Evolutionary conservation across 35 echinoderm and acorn worm species (phyloP), one percentile per base, ranked within the genome.

Genomic region (Hemicentrotus pulcherrimus): DNA sequence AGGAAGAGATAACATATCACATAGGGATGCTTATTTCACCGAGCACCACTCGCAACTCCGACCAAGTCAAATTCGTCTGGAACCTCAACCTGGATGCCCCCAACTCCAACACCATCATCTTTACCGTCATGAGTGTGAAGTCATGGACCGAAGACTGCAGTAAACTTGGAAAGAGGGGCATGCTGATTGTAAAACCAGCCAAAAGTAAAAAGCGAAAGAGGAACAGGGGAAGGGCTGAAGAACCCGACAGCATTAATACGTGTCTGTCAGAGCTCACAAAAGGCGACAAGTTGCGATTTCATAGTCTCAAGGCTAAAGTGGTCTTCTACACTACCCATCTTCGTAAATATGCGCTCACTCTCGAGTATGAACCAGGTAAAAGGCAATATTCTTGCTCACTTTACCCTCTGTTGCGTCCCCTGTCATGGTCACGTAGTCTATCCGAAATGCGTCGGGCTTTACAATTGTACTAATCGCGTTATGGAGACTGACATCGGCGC

Each of bases 31-130:
- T 93, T 30, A 93, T 93, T 32, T 93, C 91, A 14, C 91, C 91
- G 5, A 93, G 22, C 46, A 14, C 47, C 11, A 50, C 46, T 13
- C 32, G 91, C 47, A 93, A 31, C 47, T 16, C 16, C 16, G 30
- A 58, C n/a, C 32, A 31, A 47, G 47, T 32, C 16, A 32, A 93
- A 31, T 93, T 50, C 46, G 16, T 50, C 28, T 93, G 91, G 91
- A 58, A 46, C 91, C 45, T 93, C 91, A 55, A 93, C 91, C 16
- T 93, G 2, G 48, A 47, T 58, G 46, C 48, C 10, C 91, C 91
- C 10, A 15, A 47, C 45, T 93, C 91, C 91, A 93, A 93, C 48
- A 93, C 91, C 91, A 93, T 93, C 24, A 47, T 93, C 47, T 93
- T 93, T 28, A 93, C 91, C 18, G 48, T 93, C 22, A 46, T 55